Percentiles rank a stretch among this genome's conserved stretches.
These are phyloP conservation scores for Drosophila nr. medialis DNA, from an alignment of 2,888 invertebrate genomes.

Conservation along the genomic window DNA sequence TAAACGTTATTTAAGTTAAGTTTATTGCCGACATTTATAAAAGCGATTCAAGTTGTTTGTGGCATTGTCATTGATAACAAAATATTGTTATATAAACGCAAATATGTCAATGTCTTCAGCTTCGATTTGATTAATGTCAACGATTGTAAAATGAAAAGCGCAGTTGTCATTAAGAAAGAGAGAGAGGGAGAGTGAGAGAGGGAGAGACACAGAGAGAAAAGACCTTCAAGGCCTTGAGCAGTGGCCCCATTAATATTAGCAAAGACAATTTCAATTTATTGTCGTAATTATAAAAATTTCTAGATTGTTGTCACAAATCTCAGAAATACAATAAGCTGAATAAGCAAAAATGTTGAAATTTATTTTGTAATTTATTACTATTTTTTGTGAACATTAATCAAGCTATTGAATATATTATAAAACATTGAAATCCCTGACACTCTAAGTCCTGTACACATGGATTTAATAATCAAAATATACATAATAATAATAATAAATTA, in stretches of 20 bases:
- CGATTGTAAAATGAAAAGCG: slow-evolving; percentile 5
- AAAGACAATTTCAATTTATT: background rate
- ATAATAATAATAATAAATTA: background rate
- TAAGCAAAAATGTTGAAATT: background rate
- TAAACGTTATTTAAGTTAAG: slow-evolving; percentile 62
- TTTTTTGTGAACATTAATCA: background rate
- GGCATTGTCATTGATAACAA: slow-evolving; percentile 26
- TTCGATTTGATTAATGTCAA: slow-evolving; percentile 41
- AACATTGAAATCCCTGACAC: background rate
- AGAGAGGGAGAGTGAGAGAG: background rate
- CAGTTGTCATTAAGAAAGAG: slow-evolving; percentile 10
- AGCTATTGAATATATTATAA: background rate
- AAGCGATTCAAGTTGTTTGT: slow-evolving; percentile 23
- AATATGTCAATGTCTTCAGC: slow-evolving; percentile 36
- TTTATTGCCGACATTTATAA: slow-evolving; percentile 65
- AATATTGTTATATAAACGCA: slow-evolving; percentile 18
- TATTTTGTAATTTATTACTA: background rate
- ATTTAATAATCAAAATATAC: background rate
- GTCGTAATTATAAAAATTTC: background rate
- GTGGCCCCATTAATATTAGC: background rate
- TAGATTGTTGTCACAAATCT: background rate
- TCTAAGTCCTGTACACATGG: background rate
- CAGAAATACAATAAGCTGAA: background rate
- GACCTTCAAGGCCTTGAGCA: background rate
- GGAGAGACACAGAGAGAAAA: background rate